These are phyloP conservation scores for Heteronetta atricapilla DNA, from an alignment of 2,113 vertebrate species.

Conservation along the genomic window DNA sequence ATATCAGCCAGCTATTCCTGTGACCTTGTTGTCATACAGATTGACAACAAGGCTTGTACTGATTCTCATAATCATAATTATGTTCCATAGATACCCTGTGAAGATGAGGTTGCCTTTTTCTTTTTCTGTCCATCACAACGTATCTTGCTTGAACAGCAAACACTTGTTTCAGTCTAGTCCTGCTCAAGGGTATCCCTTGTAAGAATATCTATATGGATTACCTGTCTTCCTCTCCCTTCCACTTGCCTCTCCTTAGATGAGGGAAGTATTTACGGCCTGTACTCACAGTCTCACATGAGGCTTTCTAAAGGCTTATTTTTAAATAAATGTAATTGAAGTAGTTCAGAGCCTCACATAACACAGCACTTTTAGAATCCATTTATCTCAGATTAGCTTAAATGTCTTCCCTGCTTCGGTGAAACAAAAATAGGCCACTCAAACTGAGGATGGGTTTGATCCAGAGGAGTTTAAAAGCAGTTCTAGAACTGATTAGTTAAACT, in stretches of 20 bases:
- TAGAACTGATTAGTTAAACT: neutral
- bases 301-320: constrained; percentile 32
- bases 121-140: neutral
- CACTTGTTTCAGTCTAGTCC: neutral
- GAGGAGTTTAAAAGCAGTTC: constrained; percentile 2
- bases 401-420: neutral
- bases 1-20: neutral
- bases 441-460: neutral
- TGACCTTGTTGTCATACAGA: neutral
- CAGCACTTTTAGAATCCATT: constrained; percentile 5
- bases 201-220: neutral
- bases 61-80: neutral
- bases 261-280: neutral
- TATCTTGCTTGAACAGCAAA: neutral
- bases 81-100: neutral
- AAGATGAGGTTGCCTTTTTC: neutral
- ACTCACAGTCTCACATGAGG: neutral
- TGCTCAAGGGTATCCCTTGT: neutral
- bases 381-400: constrained; percentile 11
- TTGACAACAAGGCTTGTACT: neutral
- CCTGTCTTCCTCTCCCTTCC: neutral
- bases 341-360: neutral
- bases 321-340: constrained; percentile 24
- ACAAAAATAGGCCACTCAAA: neutral
- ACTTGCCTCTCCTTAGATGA: neutral